Base-by-base conservation (phyloP, 1,140 invertebrate species). In the Anastatus disparis region DNA sequence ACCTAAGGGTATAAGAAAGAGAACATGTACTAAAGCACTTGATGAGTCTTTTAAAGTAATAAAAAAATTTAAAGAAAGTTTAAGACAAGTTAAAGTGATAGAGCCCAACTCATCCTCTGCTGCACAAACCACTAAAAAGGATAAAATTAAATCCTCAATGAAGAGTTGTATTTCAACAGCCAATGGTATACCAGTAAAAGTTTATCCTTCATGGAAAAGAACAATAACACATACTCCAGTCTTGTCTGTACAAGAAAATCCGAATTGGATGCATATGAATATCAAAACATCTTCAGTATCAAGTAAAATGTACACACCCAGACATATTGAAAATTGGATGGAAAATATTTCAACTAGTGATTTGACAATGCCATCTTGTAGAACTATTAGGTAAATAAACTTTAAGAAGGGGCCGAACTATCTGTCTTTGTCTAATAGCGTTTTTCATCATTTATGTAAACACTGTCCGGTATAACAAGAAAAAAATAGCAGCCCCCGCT, bases 241-340 rank as follows among this genome's bases (percentile, higher is more conserved):
- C 31, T 64, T 64, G 24, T 1, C 29, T 8, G 17, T 3, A 35
- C 4, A 35, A n/a, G 24, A 27, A 27, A 64, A 56, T 65, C 69
- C 53, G 6, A 64, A 31, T 24, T 65, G 61, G 61, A 20, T 13
- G 9, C 24, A 46, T 35, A 38, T 52, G 38, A 9, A 27, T 4
- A 56, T 31, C 0, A 8, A 24, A n/a, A 12, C 7, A 6, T 20
- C 27, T 15, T 3, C 12, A 24, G 17, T 31, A 20, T 46, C 15
- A n/a, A 48, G 13, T 38, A 48, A 50, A 71, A 64, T 58, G 20
- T 58, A 64, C 8, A 71, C 69, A 8, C 61, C 69, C 6, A 35
- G 31, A 15, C 38, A 56, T 12, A 48, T 48, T 38, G 3, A 3
- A 3, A 24, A 12, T 38, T 50, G 59, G 58, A 10, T 55, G 17